Percentiles rank a stretch among this genome's conserved stretches.
phyloP scores from a whole-genome alignment of 2,888 invertebrate genomes.

The Tromatobia lineatoria region DNA sequence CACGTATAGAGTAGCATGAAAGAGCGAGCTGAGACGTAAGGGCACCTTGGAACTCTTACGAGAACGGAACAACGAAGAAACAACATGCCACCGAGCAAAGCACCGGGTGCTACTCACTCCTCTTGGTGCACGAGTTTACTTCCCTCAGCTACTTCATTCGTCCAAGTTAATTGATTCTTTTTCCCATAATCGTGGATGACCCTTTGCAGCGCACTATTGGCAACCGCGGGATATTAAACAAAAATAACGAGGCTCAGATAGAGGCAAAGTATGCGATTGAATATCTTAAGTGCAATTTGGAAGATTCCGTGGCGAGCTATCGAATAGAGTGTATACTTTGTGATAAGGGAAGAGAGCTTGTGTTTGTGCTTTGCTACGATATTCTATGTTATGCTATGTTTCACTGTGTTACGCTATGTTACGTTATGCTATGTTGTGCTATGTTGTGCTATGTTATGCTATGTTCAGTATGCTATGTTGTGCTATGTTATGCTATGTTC shows the following conservation, averaged over 20 bases:
- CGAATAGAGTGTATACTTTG: no score
- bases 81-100: background rate
- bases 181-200: constrained; percentile 37
- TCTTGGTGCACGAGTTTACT: background rate
- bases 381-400: no score
- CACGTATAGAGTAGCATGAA: constrained; percentile 24
- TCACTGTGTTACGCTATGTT: no score
- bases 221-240: constrained; percentile 31
- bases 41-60: constrained; percentile 48
- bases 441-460: no score
- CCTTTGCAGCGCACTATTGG: background rate
- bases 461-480: no score
- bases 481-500: no score
- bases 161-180: constrained; percentile 52
- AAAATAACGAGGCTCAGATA: constrained; percentile 32
- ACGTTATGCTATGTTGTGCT: no score
- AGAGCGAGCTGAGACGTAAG: constrained; percentile 23
- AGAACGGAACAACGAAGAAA: constrained; percentile 44
- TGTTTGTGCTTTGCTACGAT: no score
- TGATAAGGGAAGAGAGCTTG: no score
- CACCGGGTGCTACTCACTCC: background rate
- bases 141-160: constrained; percentile 20
- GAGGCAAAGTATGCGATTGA: background rate
- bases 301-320: no score
- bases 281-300: no score